phyloP scores from a whole-genome alignment of 2,113 vertebrate genomes.

The Petromus typicus region DNA sequence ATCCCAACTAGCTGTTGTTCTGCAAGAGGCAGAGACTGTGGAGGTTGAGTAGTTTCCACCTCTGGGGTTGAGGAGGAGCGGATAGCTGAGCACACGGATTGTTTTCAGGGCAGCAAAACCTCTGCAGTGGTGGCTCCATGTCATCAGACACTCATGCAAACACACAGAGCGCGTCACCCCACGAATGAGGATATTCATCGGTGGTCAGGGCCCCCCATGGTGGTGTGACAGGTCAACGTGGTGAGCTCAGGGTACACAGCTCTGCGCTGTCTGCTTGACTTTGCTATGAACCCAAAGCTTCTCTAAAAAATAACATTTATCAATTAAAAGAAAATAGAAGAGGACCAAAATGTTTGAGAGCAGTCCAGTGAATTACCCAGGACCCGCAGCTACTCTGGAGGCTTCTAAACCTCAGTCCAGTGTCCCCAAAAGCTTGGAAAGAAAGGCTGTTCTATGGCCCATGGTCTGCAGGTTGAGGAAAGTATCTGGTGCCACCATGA shows the following conservation, averaged over 20 bases:
- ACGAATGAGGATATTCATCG: neutral
- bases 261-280: neutral
- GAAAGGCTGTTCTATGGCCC: neutral
- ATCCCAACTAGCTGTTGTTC: neutral
- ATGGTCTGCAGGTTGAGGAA: neutral
- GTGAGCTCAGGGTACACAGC: too few species aligned
- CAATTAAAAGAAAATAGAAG: neutral
- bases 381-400: neutral
- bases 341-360: neutral
- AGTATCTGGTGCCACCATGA: neutral
- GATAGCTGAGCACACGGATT: neutral
- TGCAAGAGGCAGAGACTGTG: neutral
- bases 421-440: neutral
- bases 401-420: neutral
- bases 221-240: too few species aligned
- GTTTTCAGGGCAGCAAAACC: neutral
- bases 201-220: accelerated
- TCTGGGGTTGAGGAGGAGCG: too few species aligned
- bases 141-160: neutral
- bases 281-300: neutral
- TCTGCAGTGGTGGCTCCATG: too few species aligned
- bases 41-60: neutral
- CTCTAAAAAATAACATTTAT: neutral
- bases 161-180: neutral
- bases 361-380: neutral